These are phyloP conservation scores for Caranx ignobilis DNA, from an alignment of 2,113 vertebrate species.

Conservation along the genomic window DNA sequence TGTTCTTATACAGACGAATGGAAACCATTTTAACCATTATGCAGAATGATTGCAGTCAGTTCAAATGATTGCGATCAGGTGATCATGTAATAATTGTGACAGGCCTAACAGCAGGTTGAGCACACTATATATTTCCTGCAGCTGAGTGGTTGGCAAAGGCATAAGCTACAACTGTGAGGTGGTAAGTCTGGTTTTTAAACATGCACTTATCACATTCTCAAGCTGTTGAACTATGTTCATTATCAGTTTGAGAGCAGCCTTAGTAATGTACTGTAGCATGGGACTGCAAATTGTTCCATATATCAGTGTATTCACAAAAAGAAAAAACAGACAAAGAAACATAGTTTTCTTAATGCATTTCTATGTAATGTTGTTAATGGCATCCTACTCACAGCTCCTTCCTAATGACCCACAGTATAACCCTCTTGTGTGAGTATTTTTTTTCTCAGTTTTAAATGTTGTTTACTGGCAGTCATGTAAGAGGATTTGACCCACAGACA, in stretches of 20 bases:
- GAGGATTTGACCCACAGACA: conserved; percentile 68
- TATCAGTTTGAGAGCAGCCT: not conserved
- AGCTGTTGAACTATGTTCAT: not conserved
- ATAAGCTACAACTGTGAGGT: no score
- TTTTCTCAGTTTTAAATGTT: conserved; percentile 52
- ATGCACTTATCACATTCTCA: not conserved
- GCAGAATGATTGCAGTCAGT: no score
- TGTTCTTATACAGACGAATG: no score
- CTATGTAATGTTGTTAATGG: conserved; percentile 9
- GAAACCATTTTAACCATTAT: no score
- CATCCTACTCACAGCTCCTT: not conserved
- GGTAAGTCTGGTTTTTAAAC: no score
- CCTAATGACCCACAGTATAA: conserved; percentile 3
- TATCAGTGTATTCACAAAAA: not conserved
- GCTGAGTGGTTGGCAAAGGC: no score
- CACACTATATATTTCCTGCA: no score
- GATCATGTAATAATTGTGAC: no score
- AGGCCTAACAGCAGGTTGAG: no score
- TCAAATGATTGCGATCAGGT: no score
- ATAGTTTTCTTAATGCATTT: not conserved
- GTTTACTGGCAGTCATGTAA: conserved; percentile 58
- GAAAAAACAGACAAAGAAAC: not conserved
- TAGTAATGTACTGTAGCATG: not conserved
- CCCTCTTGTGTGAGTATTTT: conserved; percentile 15
- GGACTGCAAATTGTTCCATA: not conserved